These are phyloP conservation scores for Drosophila flavopinicola DNA, from an alignment of 2,888 invertebrate genomes.

Conservation along the genomic window DNA sequence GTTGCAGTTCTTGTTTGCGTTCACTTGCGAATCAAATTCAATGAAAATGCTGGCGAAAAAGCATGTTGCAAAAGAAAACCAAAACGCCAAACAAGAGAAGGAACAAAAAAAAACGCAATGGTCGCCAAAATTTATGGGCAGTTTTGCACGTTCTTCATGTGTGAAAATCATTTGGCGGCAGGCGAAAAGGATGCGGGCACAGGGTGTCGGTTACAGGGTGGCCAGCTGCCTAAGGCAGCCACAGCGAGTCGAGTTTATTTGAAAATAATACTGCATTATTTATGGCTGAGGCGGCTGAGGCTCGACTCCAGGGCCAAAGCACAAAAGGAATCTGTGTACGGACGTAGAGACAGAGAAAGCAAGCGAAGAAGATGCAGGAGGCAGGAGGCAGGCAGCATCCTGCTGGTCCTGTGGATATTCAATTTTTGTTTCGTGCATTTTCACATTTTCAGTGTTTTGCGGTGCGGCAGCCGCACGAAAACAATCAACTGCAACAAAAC, in stretches of 20 bases:
- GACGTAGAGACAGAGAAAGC: not conserved
- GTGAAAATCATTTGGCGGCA: slow-evolving; percentile 75
- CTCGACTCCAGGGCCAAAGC: slow-evolving; percentile 31
- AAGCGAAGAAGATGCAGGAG: slow-evolving; percentile 37
- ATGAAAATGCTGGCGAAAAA: slow-evolving; percentile 48
- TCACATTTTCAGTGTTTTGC: slow-evolving; percentile 64
- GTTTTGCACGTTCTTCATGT: slow-evolving; percentile 78
- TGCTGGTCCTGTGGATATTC: slow-evolving; percentile 41
- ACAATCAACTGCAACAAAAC: slow-evolving; percentile 66
- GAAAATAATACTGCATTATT: slow-evolving; percentile 80
- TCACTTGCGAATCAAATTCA: slow-evolving; percentile 65
- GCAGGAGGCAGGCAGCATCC: slow-evolving; percentile 24
- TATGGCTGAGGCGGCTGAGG: slow-evolving; percentile 64
- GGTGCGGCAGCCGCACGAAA: slow-evolving; percentile 71
- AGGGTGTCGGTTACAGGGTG: not conserved
- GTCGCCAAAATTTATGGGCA: slow-evolving; percentile 69
- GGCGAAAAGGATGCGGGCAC: slow-evolving; percentile 10
- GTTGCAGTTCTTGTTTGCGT: slow-evolving; percentile 42
- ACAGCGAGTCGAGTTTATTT: slow-evolving; percentile 72
- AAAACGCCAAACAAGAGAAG: no score
- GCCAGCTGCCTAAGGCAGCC: slow-evolving; percentile 59
- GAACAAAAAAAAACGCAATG: slow-evolving; percentile 31
- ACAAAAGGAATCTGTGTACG: slow-evolving; percentile 43
- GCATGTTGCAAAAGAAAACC: slow-evolving; percentile 9
- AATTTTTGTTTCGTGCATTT: slow-evolving; percentile 68